A percentile compares a stretch with the other conserved stretches of the same genome.
Conservation (phyloP, 2,797 vertebrate genomes). For the Cichlasoma orientale region DNA sequence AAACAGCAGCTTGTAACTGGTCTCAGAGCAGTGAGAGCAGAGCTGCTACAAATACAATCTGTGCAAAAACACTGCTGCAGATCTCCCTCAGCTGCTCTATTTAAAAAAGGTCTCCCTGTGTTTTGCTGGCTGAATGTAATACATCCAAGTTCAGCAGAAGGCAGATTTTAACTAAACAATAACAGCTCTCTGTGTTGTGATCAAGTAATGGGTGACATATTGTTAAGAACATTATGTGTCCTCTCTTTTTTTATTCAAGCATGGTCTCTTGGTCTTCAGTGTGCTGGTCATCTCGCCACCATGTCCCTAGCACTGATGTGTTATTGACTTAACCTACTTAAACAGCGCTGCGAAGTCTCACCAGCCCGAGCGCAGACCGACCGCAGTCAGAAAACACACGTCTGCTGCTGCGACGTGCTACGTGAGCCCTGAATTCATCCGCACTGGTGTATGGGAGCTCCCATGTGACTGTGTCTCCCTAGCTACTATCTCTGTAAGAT, state of each 20-base stretch:
- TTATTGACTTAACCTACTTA: constrained; percentile 63
- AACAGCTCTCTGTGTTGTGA: neutral
- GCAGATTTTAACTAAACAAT: no score
- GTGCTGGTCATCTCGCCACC: neutral
- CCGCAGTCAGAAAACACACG: neutral
- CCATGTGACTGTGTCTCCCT: constrained; percentile 48
- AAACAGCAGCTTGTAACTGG: neutral
- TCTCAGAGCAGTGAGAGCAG: no score
- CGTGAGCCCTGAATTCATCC: constrained; percentile 2
- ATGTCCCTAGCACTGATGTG: constrained; percentile 2
- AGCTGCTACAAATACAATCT: neutral
- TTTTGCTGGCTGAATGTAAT: neutral
- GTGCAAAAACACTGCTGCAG: neutral
- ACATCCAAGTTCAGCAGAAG: neutral
- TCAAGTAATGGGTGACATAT: neutral
- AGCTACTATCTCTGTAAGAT: constrained; percentile 65
- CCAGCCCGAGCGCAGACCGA: neutral
- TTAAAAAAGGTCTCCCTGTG: neutral
- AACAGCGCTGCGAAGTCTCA: constrained; percentile 37
- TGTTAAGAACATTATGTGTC: neutral
- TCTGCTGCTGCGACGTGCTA: neutral
- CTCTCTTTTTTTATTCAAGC: neutral
- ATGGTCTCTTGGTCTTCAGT: neutral
- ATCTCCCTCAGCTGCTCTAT: neutral
- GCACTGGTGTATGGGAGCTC: neutral